A percentile compares a stretch with the other conserved stretches of the same genome.
Evolutionary conservation across 1,140 invertebrate genomes (phyloP).

Genomic region (Conopomorpha cramerella): DNA sequence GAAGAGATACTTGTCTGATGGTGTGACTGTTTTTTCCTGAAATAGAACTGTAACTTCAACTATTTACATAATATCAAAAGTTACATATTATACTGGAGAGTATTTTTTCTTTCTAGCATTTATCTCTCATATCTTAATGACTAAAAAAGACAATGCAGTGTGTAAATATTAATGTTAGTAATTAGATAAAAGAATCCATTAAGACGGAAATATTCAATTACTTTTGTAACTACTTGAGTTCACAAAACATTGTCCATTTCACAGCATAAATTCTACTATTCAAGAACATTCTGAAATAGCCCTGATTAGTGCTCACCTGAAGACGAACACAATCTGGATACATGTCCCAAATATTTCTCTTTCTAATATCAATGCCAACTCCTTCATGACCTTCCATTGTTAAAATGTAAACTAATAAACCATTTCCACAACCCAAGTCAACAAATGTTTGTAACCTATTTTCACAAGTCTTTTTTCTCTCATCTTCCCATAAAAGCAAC

Average conservation of each 20-base stretch:
- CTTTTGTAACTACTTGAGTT: no score
- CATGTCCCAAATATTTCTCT: conserved; percentile 88
- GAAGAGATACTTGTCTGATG: conserved; percentile 72
- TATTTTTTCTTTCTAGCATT: no score
- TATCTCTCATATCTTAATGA: no score
- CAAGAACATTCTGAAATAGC: neutral
- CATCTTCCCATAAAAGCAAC: conserved; percentile 74
- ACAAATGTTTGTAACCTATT: conserved; percentile 74
- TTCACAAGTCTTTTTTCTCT: conserved; percentile 41
- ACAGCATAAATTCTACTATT: conserved; percentile 4
- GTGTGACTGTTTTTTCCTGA: conserved; percentile 69
- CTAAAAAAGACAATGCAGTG: no score
- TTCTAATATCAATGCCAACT: conserved; percentile 86
- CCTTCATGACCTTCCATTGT: conserved; percentile 84
- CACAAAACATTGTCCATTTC: conserved; percentile 5
- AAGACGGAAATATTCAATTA: no score
- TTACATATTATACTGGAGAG: no score
- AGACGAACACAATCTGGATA: conserved; percentile 64
- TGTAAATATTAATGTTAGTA: no score
- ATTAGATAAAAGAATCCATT: no score
- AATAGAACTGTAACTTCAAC: no score
- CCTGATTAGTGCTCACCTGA: conserved; percentile 25
- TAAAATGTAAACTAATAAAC: conserved; percentile 89
- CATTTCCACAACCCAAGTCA: conserved; percentile 97
- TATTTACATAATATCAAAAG: no score